phyloP scores from a whole-genome alignment of 2,797 vertebrate genomes.

The Catostomus latipinnis region DNA sequence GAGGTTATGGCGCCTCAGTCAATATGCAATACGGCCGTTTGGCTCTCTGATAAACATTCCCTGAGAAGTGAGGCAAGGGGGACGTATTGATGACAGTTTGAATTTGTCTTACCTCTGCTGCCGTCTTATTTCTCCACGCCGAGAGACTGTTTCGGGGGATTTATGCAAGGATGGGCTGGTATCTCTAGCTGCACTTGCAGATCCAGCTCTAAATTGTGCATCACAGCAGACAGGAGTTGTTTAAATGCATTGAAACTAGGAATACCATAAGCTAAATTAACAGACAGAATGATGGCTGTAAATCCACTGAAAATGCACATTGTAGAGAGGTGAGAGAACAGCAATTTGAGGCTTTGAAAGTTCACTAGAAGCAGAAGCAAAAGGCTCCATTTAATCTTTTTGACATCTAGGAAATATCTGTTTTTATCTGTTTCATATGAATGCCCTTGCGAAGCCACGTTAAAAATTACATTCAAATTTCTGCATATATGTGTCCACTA shows the following conservation, averaged over 20 bases:
- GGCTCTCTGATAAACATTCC: constrained; percentile 59
- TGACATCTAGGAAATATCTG: no score
- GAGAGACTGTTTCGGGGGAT: constrained; percentile 57
- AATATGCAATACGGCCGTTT: constrained; percentile 62
- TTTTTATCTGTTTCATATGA: background rate
- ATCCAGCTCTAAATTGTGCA: constrained; percentile 65
- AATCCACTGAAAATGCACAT: constrained; percentile 57
- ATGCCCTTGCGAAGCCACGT: background rate
- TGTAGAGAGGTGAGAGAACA: constrained; percentile 44
- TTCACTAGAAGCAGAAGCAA: constrained; percentile 44
- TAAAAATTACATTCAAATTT: background rate
- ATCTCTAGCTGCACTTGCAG: constrained; percentile 62
- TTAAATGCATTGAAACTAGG: constrained; percentile 69
- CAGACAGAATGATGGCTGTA: constrained; percentile 55
- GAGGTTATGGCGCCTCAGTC: constrained; percentile 57
- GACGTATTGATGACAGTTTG: constrained; percentile 57
- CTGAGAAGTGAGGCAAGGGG: constrained; percentile 22
- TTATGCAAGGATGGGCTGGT: constrained; percentile 60
- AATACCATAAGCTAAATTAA: constrained; percentile 66
- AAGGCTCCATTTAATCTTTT: no score
- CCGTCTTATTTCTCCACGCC: constrained; percentile 40
- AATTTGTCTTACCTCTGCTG: constrained; percentile 52
- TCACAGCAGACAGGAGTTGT: constrained; percentile 60
- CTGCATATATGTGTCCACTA: background rate
- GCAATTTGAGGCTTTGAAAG: constrained; percentile 54